A percentile compares a stretch with the other conserved stretches of the same genome.
Conservation (phyloP, 2,797 vertebrate species). For the Typhlichthys eigenmanni region DNA sequence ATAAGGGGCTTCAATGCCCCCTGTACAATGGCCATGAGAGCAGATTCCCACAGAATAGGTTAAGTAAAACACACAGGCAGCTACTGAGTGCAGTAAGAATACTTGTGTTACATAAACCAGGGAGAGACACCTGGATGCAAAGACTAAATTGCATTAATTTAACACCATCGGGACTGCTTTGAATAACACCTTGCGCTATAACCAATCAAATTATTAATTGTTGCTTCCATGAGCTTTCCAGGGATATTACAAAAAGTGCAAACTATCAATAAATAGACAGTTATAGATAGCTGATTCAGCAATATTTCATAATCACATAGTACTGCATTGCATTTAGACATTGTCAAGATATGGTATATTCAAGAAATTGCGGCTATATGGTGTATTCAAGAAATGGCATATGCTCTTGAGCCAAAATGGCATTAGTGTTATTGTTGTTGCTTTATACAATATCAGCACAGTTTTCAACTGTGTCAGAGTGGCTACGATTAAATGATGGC, state of each 20-base stretch:
- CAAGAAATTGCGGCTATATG: no score
- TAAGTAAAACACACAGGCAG: constrained; percentile 42
- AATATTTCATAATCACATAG: no score
- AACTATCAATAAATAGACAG: not conserved
- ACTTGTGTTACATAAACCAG: constrained; percentile 40
- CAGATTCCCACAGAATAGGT: constrained; percentile 57
- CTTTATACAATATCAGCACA: no score
- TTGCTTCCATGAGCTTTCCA: constrained; percentile 12
- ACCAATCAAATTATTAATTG: constrained; percentile 24
- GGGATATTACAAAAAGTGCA: not conserved
- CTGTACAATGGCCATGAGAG: constrained; percentile 40
- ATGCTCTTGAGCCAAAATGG: no score
- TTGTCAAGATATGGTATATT: no score
- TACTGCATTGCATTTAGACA: no score
- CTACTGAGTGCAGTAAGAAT: constrained; percentile 34
- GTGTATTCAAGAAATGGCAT: no score
- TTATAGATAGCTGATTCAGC: no score
- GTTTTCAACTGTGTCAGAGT: no score
- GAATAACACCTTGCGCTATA: constrained; percentile 19
- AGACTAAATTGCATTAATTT: constrained; percentile 36
- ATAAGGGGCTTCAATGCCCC: constrained; percentile 44
- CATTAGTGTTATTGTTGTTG: no score
- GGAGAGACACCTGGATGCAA: constrained; percentile 55
- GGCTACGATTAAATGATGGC: no score
- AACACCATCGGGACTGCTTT: constrained; percentile 12